Base-by-base conservation (phyloP, 2,888 invertebrate species). In the Perithous albicinctus region DNA sequence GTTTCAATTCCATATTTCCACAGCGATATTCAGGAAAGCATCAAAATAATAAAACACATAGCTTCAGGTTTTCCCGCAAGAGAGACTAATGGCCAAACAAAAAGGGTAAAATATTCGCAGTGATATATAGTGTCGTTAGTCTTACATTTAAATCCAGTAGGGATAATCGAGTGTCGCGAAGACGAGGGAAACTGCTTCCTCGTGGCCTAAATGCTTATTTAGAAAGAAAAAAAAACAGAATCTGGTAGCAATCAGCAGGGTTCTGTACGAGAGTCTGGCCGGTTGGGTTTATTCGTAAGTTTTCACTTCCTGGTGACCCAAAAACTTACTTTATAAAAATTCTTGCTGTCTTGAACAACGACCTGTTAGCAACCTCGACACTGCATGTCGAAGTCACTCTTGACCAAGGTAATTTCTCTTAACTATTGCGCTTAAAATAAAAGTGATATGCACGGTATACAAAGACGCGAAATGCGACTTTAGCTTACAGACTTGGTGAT, bases 91-190 rank as follows among this genome's bases (percentile, higher is more conserved):
- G 29, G 3, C 1, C 2, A 29, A 8, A 15, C 32, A 66, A 15
- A 12, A 48, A 18, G 29, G 32, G 32, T 29, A 48, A 48, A 29
- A 32, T 29, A 32, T 32, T 66, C 46, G 46, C 10, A 18, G 32
- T 46, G 66, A 66, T 48, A 18, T 48, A 46, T 66, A 10, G 32
- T 32, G 48, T 66, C 66, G 18, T 66, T 66, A 66, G 48, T 48
- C 46, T 48, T 48, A 32, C 32, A 48, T 26, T 48, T 18, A 32
- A 18, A 32, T 5, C 10, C 18, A 3, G 15, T 46, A 18, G 10
- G 32, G 0, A 20, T 48, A 29, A 48, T 48, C 66, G 48, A 48
- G 66, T 66, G 66, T 18, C 48, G 26, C 66, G 48, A 18, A 15
- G 29, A 46, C 29, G 10, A 32, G 48, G 32, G 29, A 48, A 48